Conservation (phyloP, 2,888 invertebrate species). For the Geophilus truncorum region DNA sequence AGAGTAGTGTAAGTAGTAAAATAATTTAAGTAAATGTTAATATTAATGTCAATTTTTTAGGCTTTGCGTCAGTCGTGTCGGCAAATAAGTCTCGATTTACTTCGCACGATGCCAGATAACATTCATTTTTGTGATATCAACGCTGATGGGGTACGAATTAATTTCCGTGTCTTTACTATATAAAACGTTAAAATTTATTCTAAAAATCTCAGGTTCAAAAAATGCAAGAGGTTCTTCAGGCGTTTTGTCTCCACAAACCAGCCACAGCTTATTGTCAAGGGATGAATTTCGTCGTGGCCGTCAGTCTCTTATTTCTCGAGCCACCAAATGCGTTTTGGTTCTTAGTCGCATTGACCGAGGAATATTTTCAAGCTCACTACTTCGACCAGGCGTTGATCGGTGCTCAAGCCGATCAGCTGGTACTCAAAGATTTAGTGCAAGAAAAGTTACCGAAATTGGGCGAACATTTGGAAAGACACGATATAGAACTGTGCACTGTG, state of each 20-base stretch:
- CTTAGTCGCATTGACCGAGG: constrained; percentile 54
- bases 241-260: constrained; percentile 54
- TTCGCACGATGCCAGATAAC: constrained; percentile 55
- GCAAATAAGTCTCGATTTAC: constrained; percentile 54
- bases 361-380: constrained; percentile 52
- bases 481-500: constrained; percentile 54
- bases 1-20: constrained; percentile 39
- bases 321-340: constrained; percentile 56
- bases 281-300: constrained; percentile 55
- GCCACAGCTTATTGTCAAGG: constrained; percentile 55
- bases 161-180: too few species aligned
- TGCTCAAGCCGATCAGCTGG: constrained; percentile 54
- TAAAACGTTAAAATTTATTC: neutral
- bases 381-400: constrained; percentile 53
- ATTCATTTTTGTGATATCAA: constrained; percentile 51
- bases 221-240: constrained; percentile 53
- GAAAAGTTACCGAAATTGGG: constrained; percentile 50
- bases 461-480: constrained; percentile 50
- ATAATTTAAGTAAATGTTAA: neutral
- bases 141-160: constrained; percentile 54
- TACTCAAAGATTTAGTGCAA: constrained; percentile 51
- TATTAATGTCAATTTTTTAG: constrained; percentile 41
- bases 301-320: constrained; percentile 53
- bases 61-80: constrained; percentile 51
- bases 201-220: constrained; percentile 48